Evolutionary conservation across 1,140 invertebrate genomes (phyloP).

Genomic region (Drosophila ercepeae): DNA sequence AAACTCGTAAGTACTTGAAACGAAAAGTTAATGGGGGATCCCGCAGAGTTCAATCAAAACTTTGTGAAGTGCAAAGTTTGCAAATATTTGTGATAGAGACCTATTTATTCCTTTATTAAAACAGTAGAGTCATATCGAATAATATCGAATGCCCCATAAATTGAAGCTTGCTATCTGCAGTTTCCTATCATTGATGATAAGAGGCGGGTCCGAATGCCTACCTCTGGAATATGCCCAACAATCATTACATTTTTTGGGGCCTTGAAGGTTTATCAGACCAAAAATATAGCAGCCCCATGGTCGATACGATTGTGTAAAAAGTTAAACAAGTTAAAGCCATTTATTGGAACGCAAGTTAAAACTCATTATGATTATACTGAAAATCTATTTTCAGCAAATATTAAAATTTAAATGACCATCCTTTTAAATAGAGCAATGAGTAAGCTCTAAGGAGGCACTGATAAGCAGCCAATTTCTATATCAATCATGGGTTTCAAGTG

Average conservation of each 20-base stretch:
- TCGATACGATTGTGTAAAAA: background rate
- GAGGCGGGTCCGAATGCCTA: constrained; percentile 21
- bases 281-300: background rate
- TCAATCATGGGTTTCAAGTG: constrained; percentile 27
- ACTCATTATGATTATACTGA: too few relatives aligned
- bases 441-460: background rate
- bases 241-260: constrained; percentile 13
- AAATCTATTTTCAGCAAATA: background rate
- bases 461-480: constrained; percentile 31
- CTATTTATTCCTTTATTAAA: constrained; percentile 29
- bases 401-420: background rate
- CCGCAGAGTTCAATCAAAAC: constrained; percentile 9
- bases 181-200: constrained; percentile 36
- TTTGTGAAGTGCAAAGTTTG: constrained; percentile 36
- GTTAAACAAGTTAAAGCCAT: too few relatives aligned
- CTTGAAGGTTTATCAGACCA: constrained; percentile 24
- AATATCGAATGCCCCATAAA: constrained; percentile 10
- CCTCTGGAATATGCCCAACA: constrained; percentile 18
- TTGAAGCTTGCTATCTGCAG: constrained; percentile 19
- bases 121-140: constrained; percentile 18
- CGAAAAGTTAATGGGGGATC: constrained; percentile 3
- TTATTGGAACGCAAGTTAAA: too few relatives aligned
- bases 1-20: background rate
- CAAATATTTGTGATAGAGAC: constrained; percentile 40
- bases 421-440: background rate